Base-by-base conservation (phyloP, 2,888 invertebrate species). In the Microplitis deprimator region DNA sequence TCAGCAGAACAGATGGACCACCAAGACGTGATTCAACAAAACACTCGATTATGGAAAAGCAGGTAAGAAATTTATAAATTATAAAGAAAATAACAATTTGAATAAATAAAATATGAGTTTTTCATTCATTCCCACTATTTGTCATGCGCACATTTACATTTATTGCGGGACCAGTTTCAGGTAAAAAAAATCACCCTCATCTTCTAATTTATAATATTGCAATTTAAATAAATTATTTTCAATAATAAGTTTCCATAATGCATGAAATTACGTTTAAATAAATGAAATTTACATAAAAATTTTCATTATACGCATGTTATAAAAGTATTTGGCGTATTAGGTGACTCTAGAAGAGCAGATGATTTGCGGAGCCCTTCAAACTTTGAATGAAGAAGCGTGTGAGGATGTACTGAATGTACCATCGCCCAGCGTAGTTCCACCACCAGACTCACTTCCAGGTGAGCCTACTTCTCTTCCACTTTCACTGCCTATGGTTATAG, bases 311-410 rank as follows among this genome's bases (percentile, higher is more conserved):
- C 68, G 60, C 61, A 62, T 73, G 59, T 77, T 64, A 39, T 69
- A 71, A 40, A 62, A 62, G 41, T 50, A 39, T 62, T 75, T 75
- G 68, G 61, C 59, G 41, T 77, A 50, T 20, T 90, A 97, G 97
- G 96, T 97, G 77, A 97, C 97, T 0, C 92, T 97, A 83, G 97
- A 97, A 90, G 97, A 97, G 89, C 97, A 97, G 91, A 96, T 97
- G 96, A 97, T 97, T 83, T 96, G 96, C 90, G 97, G 97, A 79
- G 97, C 97, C 1, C 91, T 97, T 78, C 97, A 97, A 91, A 96
- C 97, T 0, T 91, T 97, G 50, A 97, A 96, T 90, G 97, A 97
- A 91, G 97, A 97, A 91, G 97, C 97, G 6, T 94, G 95, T 89
- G 97, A 97, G 91, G 97, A 97, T 91, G 96, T 97, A 65, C 90